A percentile compares a stretch with the other conserved stretches of the same genome.
These are phyloP conservation scores for Epistrophella euchroma DNA, from an alignment of 2,888 invertebrate species.

Conservation along the genomic window DNA sequence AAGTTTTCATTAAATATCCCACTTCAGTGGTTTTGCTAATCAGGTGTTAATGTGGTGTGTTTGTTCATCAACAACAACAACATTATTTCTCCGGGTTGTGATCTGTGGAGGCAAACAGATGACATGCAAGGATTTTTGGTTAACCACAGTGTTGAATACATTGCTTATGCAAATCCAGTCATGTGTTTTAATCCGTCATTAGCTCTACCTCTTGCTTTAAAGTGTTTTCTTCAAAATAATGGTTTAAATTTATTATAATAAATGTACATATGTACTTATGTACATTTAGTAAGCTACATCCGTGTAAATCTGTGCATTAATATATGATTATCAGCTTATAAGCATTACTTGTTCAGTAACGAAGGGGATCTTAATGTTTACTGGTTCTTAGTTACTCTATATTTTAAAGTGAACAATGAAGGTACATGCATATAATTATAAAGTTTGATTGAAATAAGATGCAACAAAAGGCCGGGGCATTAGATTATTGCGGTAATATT, in stretches of 20 bases:
- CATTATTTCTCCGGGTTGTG: neutral
- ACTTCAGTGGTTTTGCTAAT: conserved; percentile 41
- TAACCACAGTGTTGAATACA: conserved; percentile 61
- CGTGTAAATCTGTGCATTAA: neutral
- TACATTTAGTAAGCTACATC: too few species aligned
- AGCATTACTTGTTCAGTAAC: neutral
- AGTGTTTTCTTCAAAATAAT: neutral
- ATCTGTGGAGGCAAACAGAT: conserved; percentile 54
- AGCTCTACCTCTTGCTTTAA: conserved; percentile 4
- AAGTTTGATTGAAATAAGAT: too few species aligned
- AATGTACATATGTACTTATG: neutral
- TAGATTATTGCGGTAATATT: too few species aligned
- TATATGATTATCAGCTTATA: neutral
- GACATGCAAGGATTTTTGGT: conserved; percentile 63
- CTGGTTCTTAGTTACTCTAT: neutral
- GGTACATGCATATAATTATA: too few species aligned
- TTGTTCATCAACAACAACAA: conserved; percentile 23
- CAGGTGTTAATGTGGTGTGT: conserved; percentile 33
- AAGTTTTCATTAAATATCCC: conserved; percentile 58
- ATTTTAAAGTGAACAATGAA: too few species aligned
- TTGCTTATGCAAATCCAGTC: conserved; percentile 65
- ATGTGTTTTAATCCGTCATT: conserved; percentile 56
- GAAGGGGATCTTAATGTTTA: neutral
- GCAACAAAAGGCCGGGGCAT: too few species aligned
- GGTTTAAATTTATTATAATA: conserved; percentile 28